phyloP scores from a whole-genome alignment of 2,113 vertebrate genomes.

The Microtus montanus region DNA sequence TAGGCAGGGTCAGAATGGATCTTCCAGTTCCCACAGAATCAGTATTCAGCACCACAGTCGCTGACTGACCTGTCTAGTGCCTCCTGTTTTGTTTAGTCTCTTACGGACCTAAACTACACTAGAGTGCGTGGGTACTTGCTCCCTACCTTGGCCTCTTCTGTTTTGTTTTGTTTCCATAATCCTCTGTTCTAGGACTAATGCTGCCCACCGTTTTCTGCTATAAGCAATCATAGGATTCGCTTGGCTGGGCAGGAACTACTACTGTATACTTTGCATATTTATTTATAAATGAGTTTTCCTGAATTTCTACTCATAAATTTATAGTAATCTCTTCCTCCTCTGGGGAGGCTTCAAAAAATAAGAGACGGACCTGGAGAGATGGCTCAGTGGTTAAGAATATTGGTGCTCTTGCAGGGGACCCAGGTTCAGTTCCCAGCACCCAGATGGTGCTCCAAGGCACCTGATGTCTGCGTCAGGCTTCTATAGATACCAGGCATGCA shows the following conservation, averaged over 20 bases:
- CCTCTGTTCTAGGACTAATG: constrained; percentile 65
- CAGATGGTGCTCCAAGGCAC: neutral
- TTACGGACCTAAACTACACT: constrained; percentile 61
- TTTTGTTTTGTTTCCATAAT: neutral
- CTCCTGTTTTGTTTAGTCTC: constrained; percentile 64
- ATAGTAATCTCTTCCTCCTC: constrained; percentile 43
- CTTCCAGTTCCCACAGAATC: constrained; percentile 50
- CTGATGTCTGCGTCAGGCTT: neutral
- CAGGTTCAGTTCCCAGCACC: neutral
- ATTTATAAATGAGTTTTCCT: constrained; percentile 52
- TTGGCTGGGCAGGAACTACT: constrained; percentile 34
- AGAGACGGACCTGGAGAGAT: neutral
- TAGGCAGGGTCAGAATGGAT: constrained; percentile 73
- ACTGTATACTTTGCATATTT: constrained; percentile 51
- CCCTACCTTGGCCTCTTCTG: constrained; percentile 62
- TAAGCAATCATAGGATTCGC: constrained; percentile 8
- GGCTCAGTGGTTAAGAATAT: neutral
- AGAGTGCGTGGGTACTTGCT: constrained; percentile 63
- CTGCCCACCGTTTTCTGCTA: constrained; percentile 42
- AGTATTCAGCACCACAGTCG: constrained; percentile 69
- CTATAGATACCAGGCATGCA: neutral
- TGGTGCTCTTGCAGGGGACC: neutral
- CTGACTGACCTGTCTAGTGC: constrained; percentile 64
- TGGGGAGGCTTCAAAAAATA: neutral
- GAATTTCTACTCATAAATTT: constrained; percentile 42